These are phyloP conservation scores for Psittacara wagleri DNA, from an alignment of 2,113 vertebrate species.

Conservation along the genomic window DNA sequence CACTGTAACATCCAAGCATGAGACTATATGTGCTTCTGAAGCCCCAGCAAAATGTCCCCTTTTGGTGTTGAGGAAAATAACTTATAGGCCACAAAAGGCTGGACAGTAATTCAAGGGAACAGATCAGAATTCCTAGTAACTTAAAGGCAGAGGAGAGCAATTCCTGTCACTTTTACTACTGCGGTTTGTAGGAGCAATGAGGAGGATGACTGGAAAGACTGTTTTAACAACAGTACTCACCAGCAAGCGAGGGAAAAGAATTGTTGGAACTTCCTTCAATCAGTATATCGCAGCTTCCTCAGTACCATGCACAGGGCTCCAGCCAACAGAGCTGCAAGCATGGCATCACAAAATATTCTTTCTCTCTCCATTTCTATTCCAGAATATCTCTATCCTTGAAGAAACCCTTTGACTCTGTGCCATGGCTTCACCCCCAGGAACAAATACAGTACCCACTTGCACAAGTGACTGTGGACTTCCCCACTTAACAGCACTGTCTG, in stretches of 20 bases:
- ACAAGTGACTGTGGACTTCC: not conserved
- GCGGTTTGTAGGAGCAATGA: not conserved
- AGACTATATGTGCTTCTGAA: not conserved
- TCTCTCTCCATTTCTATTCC: not conserved
- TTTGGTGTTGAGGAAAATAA: not conserved
- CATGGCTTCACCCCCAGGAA: not conserved
- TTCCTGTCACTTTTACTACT: not conserved
- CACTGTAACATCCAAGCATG: not conserved
- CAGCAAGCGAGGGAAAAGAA: not conserved
- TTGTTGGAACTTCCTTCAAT: not conserved
- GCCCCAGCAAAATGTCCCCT: not conserved
- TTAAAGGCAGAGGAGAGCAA: not conserved
- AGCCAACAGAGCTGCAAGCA: fast-evolving
- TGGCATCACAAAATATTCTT: not conserved
- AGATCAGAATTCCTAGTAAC: not conserved
- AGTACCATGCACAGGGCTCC: fast-evolving
- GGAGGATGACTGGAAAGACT: not conserved
- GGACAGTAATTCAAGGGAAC: not conserved
- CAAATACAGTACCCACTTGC: not conserved
- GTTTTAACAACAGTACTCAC: not conserved
- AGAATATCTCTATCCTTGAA: not conserved
- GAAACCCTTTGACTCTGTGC: not conserved
- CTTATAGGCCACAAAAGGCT: not conserved
- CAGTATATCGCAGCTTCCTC: not conserved
- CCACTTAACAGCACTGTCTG: fast-evolving